Evolutionary conservation across 2,888 invertebrate species (phyloP), one percentile per base, ranked within the genome.

Genomic region (Amiota communis): DNA sequence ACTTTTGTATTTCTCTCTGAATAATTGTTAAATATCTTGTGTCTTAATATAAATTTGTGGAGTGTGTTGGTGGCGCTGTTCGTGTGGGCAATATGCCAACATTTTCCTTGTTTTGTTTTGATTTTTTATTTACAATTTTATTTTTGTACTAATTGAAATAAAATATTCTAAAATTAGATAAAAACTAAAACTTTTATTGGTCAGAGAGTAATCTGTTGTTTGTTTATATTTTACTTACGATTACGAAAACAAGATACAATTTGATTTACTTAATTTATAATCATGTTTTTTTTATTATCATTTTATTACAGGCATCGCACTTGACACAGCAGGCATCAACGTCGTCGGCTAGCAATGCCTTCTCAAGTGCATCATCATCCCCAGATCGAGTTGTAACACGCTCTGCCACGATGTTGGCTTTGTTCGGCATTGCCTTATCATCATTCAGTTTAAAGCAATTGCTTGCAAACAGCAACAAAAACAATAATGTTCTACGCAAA

Each of bases 391-490:
- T 88, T 89, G 90, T 92, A 88, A 91, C 91, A 71, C 90, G 92
- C 78, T 92, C 93, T 1, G 93, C 93, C 17, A 83, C 92, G 64
- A 88, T 91, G 72, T 88, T 93, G 74, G 93, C 93, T 8, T 91
- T 92, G 9, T 87, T 92, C 72, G 93, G 93, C 67, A 90, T 93
- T 23, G 92, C 92, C 20, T 87, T 93, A 1, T 93, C 93, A 75
- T 92, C 92, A 61, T 93, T 92, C 89, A 92, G 93, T 89, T 91
- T 93, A 70, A 92, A 92, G 82, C 93, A 93, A 82, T 91, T 93
- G 91, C 88, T 92, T 81, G 87, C 91, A 76, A 90, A 80, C 72
- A 88, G 85, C 76, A 80, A 84, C 72, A 81, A 78, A 61, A 81
- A 86, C 57, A 76, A 78, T 71, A 84, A 78, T 76, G 77, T 80